Base-by-base conservation (phyloP, 2,797 vertebrate species). In the Emys orbicularis region DNA sequence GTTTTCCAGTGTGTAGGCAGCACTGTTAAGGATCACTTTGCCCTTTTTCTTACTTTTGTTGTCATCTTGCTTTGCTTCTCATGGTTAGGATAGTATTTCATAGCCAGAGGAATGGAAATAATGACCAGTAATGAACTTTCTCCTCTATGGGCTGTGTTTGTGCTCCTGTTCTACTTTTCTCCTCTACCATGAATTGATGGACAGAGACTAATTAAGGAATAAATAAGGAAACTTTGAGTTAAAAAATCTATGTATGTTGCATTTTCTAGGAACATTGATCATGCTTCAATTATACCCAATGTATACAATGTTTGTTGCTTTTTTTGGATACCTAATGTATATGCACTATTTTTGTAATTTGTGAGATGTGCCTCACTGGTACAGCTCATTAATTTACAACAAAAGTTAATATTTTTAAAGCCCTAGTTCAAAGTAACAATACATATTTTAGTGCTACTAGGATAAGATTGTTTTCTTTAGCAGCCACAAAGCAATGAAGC, bases 61-160 rank as follows among this genome's bases (percentile, higher is more conserved):
- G 84, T 59, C 82, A 90, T 80, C 65, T 95, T 96, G 81, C 81
- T 96, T 86, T n/a, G 79, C 89, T 92, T 85, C 94, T 93, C 79
- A 92, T 92, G 68, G 7, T 61, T 91, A 93, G 84, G 80, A 83
- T 94, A 83, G 87, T 34, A 77, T 97, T 96, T 81, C 79, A 83
- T 61, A 95, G 83, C 96, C 96, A 95, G 96, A 97, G 94, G 95
- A 96, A 96, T 83, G 27, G 65, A 98, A 98, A 95, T 81, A 96
- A 96, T 92, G 97, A 92, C 83, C 91, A 95, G 96, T 95, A 88
- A 13, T 23, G 95, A 94, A 85, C 86, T 92, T 96, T 96, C 50
- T 97, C 94, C 93, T 92, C 95, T 90, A 87, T 5, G 86, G 93
- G 52, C 50, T 94, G 65, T 93, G 37, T 96, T 81, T 88, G 89